Evolutionary conservation across 2,113 vertebrate species (phyloP).

Genomic region (Poecilia latipinna): DNA sequence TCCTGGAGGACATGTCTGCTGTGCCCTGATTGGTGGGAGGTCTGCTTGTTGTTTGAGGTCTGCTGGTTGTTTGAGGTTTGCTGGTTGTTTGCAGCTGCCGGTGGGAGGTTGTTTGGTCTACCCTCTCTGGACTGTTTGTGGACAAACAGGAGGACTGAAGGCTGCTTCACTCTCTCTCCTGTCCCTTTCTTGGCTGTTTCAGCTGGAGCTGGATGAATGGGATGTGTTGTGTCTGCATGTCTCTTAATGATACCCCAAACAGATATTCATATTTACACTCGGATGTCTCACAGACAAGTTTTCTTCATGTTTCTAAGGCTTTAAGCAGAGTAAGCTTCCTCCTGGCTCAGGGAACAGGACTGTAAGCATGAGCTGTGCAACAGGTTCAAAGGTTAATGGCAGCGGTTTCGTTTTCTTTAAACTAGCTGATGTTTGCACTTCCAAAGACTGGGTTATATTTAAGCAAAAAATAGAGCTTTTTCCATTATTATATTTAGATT

Average conservation of each 20-base stretch:
- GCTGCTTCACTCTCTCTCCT: slow-evolving; percentile 37
- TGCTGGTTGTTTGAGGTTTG: slow-evolving; percentile 13
- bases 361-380: not conserved
- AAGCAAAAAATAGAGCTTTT: too few species aligned
- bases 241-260: not conserved
- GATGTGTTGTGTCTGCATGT: not conserved
- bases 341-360: not conserved
- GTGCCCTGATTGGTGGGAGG: slow-evolving; percentile 17
- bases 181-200: slow-evolving; percentile 41
- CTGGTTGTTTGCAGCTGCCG: slow-evolving; percentile 30
- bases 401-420: not conserved
- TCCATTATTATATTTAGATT: too few species aligned
- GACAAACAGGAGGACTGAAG: slow-evolving; percentile 53
- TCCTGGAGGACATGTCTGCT: slow-evolving; percentile 11
- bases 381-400: not conserved
- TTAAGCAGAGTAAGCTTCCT: not conserved
- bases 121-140: slow-evolving; percentile 48
- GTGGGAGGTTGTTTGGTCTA: slow-evolving; percentile 48
- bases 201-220: slow-evolving; percentile 13
- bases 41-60: slow-evolving; percentile 34
- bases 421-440: not conserved
- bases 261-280: not conserved
- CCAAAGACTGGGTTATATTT: not conserved
- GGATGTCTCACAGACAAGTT: not conserved
- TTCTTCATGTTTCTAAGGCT: not conserved